Evolutionary conservation across 2,113 vertebrate species (phyloP).

Genomic region (Ramphastos sulfuratus): DNA sequence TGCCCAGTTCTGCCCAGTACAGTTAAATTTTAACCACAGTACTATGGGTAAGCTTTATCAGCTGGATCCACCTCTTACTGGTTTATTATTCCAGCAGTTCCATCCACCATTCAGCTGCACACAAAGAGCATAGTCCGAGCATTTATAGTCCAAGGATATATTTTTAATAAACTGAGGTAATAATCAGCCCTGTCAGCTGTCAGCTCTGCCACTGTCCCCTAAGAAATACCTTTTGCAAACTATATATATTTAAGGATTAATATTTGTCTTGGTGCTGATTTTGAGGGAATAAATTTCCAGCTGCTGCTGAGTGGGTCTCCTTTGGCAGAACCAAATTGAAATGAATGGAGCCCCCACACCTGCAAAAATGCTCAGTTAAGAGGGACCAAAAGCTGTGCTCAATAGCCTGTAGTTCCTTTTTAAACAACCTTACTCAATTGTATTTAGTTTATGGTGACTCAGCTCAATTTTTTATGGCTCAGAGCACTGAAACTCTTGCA

Average conservation of each 20-base stretch:
- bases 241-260: background rate
- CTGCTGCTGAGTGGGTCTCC: background rate
- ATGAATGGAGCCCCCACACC: background rate
- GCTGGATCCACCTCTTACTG: background rate
- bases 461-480: background rate
- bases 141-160: background rate
- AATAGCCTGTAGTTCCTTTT: background rate
- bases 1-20: background rate
- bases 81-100: background rate
- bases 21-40: conserved; percentile 21
- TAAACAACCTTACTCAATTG: background rate
- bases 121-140: background rate
- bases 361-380: background rate
- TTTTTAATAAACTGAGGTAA: background rate
- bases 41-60: rapidly evolving
- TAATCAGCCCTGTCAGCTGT: background rate
- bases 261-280: background rate
- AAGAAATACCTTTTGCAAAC: background rate
- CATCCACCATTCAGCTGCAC: rapidly evolving
- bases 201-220: background rate
- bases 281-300: background rate
- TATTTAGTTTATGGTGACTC: background rate
- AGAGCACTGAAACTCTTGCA: background rate
- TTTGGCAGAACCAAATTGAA: background rate
- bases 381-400: background rate